Evolutionary conservation across 2,113 vertebrate species (phyloP).

Genomic region (Oncorhynchus kisutch): DNA sequence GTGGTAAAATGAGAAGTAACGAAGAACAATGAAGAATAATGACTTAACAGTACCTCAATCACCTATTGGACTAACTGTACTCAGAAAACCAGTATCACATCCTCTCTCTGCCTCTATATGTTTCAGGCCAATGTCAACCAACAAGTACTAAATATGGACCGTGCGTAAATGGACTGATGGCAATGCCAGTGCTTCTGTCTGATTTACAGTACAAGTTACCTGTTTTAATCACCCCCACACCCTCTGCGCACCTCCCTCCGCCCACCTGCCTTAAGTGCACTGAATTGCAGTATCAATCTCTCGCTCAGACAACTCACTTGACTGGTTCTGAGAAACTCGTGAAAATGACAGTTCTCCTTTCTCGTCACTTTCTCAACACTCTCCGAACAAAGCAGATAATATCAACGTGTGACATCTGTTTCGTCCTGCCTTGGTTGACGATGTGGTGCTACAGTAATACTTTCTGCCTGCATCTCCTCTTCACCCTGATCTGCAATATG

Average conservation of each 20-base stretch:
- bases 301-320: constrained; percentile 41
- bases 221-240: no score
- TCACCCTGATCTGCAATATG: constrained; percentile 47
- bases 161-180: constrained; percentile 14
- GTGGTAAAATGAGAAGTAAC: constrained; percentile 2
- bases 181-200: constrained; percentile 32
- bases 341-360: constrained; percentile 36
- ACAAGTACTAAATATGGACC: constrained; percentile 53
- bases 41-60: constrained; percentile 38
- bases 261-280: constrained; percentile 75
- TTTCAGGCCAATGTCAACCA: constrained; percentile 42
- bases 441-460: constrained; percentile 42
- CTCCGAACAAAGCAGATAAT: constrained; percentile 49
- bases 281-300: constrained; percentile 70
- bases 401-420: constrained; percentile 57
- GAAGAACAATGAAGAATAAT: constrained; percentile 36
- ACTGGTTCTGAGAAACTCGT: constrained; percentile 46
- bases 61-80: constrained; percentile 41
- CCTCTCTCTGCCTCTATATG: background rate
- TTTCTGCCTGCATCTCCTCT: constrained; percentile 58
- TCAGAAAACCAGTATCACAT: constrained; percentile 13
- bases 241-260: background rate
- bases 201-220: constrained; percentile 17
- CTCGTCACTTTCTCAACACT: constrained; percentile 30
- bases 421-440: constrained; percentile 63